Evolutionary conservation across 2,113 vertebrate genomes (phyloP), one percentile per base, ranked within the genome.

Genomic region (Lepidothrix coronata): DNA sequence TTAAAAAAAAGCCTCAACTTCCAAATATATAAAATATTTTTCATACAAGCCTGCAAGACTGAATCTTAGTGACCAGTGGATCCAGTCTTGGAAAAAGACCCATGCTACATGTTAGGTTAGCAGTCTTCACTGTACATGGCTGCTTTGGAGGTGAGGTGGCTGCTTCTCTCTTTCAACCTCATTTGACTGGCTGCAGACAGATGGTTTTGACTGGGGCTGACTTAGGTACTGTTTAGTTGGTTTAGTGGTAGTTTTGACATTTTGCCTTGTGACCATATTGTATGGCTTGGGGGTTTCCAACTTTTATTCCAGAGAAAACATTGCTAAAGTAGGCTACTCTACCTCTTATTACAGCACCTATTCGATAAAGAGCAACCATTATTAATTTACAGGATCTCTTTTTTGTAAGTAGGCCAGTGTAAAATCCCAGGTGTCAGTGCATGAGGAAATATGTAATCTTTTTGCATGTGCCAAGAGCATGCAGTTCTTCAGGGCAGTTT

Each of bases 41-140:
- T 83, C 14, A 22, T 62, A 11, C 14, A 62, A 14, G 37, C 20
- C 31, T 75, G 37, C 22, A 35, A 44, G 58, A 59, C 39, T 81
- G 54, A 65, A 41, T 62, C 30, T 74, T 57, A 11, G 76, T 84
- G 73, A 28, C 22, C 9, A 25, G 30, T 16, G 87, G 21, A 54
- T 63, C 22, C 28, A 51, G 28, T 24, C 35, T 70, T 78, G 75
- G 43, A 46, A 78, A 31, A 82, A 31, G 30, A 65, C 23, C 23
- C 4, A 2, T 72, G 11, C 31, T 19, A 4, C 21, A 3, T 28
- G 49, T 62, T 68, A 35, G 0, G 0, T 61, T 79, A 44, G 48
- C 23, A n/a, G 46, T 46, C 18, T 73, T 55, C 5, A 12, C 19
- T 33, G 11, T 14, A 7, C 8, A 3, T 28, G 11, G 20, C 55